Percentiles rank a stretch among this genome's conserved stretches.
These are phyloP conservation scores for Eidolon dupreanum DNA, from an alignment of 2,797 vertebrate genomes.

Conservation along the genomic window DNA sequence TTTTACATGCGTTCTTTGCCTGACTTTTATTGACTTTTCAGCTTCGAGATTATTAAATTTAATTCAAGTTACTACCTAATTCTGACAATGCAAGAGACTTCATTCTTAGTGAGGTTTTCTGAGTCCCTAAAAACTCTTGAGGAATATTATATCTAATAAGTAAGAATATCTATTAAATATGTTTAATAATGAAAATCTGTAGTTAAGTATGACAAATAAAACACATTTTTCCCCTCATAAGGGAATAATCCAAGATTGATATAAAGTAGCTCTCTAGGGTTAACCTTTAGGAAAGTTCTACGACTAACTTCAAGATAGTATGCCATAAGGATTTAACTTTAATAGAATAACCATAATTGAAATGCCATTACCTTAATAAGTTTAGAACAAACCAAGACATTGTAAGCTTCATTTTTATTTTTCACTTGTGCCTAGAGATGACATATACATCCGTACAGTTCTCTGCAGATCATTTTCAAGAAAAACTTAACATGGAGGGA, in stretches of 20 bases:
- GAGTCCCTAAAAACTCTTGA: neutral
- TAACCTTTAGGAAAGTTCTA: constrained; percentile 32
- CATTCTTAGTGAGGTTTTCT: neutral
- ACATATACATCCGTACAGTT: neutral
- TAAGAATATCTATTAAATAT: neutral
- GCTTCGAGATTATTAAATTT: neutral
- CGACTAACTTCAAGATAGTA: neutral
- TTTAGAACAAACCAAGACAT: neutral
- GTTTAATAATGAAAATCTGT: neutral
- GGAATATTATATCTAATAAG: neutral
- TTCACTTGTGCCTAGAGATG: neutral
- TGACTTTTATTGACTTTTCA: constrained; percentile 33
- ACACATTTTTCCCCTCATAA: neutral
- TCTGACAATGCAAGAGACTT: neutral
- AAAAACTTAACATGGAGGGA: constrained; percentile 26
- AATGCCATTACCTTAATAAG: constrained; percentile 14
- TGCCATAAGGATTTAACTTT: neutral
- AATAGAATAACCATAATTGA: neutral
- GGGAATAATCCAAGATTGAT: neutral
- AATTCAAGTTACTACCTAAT: neutral
- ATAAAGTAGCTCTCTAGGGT: neutral
- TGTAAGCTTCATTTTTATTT: constrained; percentile 1
- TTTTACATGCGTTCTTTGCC: neutral
- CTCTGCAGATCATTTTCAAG: constrained; percentile 34
- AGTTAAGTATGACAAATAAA: neutral